Percentiles rank a stretch among this genome's conserved stretches.
phyloP scores from a whole-genome alignment of 1,140 invertebrate genomes.

The Daktulosphaira vitifoliae region DNA sequence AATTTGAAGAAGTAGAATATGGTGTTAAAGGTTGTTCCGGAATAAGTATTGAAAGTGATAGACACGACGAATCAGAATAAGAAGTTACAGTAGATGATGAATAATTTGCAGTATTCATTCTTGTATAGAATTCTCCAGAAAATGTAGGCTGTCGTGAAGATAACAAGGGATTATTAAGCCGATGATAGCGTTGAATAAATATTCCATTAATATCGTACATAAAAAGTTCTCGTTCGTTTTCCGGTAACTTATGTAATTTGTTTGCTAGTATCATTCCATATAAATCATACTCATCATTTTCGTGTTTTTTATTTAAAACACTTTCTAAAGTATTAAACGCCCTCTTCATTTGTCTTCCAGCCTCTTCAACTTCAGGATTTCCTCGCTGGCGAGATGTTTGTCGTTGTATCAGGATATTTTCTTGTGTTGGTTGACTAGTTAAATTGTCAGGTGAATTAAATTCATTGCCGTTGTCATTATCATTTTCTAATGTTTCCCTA shows the following conservation, averaged over 20 bases:
- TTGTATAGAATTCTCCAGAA: background rate
- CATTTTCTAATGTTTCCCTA: slow-evolving; percentile 4
- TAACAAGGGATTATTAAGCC: background rate
- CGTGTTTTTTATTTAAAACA: background rate
- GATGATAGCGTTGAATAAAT: slow-evolving; percentile 1
- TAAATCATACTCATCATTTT: background rate
- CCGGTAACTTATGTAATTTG: background rate
- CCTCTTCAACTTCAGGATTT: slow-evolving; percentile 12
- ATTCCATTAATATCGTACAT: slow-evolving; percentile 7
- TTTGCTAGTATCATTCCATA: background rate
- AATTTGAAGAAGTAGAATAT: background rate
- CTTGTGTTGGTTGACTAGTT: too few relatives aligned
- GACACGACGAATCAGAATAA: background rate
- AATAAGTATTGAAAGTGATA: background rate
- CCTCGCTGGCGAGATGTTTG: too few relatives aligned
- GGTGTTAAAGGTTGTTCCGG: background rate
- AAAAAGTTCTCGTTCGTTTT: background rate
- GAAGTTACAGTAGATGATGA: slow-evolving; percentile 1
- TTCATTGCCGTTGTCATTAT: background rate
- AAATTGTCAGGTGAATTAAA: background rate
- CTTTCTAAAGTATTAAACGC: slow-evolving; percentile 1
- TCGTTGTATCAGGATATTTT: too few relatives aligned
- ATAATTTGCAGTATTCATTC: slow-evolving; percentile 6
- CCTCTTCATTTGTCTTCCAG: background rate
- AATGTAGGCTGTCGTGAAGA: background rate